A percentile compares a stretch with the other conserved stretches of the same genome.
phyloP scores from a whole-genome alignment of 1,140 invertebrate genomes.

The Lordiphosa clarofinis region DNA sequence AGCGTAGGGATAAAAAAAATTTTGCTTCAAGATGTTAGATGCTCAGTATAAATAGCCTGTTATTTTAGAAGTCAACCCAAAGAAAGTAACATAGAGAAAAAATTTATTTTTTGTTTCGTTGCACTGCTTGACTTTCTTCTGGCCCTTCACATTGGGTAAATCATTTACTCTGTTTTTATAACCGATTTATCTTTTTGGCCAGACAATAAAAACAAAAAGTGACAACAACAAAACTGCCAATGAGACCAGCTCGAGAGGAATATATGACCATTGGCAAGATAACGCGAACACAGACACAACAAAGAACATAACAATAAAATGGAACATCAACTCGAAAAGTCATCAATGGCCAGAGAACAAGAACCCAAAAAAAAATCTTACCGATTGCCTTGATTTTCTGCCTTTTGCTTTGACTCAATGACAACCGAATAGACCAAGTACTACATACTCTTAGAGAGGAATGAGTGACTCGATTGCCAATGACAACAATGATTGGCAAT shows the following conservation, averaged over 20 bases:
- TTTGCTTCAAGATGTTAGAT: too few relatives aligned
- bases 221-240: conserved; percentile 34
- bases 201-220: conserved; percentile 13
- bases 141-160: conserved; percentile 16
- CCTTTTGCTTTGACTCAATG: conserved; percentile 11
- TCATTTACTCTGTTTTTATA: conserved; percentile 43
- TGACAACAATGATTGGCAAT: conserved; percentile 48
- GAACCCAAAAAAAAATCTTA: conserved; percentile 4
- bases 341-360: conserved; percentile 23
- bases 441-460: too few relatives aligned
- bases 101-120: not conserved
- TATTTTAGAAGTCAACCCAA: too few relatives aligned
- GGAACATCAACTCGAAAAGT: conserved; percentile 50
- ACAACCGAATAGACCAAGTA: too few relatives aligned
- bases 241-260: conserved; percentile 26
- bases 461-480: conserved; percentile 9
- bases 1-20: too few relatives aligned
- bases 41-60: too few relatives aligned
- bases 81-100: too few relatives aligned
- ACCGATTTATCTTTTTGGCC: conserved; percentile 34
- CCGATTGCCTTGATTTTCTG: conserved; percentile 13
- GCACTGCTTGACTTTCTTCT: not conserved
- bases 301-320: conserved; percentile 44
- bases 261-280: conserved; percentile 34
- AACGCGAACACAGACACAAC: conserved; percentile 18